Conservation (phyloP, 2,888 invertebrate species). For the Cepaea hortensis region DNA sequence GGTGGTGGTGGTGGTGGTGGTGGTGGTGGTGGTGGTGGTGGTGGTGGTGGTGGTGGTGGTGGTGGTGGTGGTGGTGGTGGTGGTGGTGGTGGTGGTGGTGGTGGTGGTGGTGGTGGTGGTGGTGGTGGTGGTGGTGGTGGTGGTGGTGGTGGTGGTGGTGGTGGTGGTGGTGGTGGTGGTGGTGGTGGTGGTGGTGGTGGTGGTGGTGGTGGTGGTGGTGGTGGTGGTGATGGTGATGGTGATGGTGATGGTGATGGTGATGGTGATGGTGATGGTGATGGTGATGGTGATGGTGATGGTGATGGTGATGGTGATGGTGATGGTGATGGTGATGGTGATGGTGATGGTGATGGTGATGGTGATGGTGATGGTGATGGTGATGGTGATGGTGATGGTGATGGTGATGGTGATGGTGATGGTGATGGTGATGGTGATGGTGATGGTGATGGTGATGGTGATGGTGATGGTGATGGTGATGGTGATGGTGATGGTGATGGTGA, state of each 20-base stretch:
- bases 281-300: background rate
- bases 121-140: background rate
- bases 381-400: background rate
- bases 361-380: background rate
- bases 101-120: background rate
- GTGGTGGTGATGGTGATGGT: background rate
- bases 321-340: background rate
- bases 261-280: background rate
- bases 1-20: background rate
- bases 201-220: background rate
- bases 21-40: background rate
- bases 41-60: background rate
- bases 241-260: background rate
- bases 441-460: background rate
- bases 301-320: background rate
- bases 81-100: background rate
- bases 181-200: background rate
- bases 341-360: background rate
- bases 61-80: background rate
- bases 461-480: background rate
- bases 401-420: background rate
- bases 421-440: background rate
- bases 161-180: background rate
- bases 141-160: background rate
- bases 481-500: background rate